Evolutionary conservation across 64 coral and sea anemone genomes (phyloP).

Genomic region (Hydrozoanthus tunicans): DNA sequence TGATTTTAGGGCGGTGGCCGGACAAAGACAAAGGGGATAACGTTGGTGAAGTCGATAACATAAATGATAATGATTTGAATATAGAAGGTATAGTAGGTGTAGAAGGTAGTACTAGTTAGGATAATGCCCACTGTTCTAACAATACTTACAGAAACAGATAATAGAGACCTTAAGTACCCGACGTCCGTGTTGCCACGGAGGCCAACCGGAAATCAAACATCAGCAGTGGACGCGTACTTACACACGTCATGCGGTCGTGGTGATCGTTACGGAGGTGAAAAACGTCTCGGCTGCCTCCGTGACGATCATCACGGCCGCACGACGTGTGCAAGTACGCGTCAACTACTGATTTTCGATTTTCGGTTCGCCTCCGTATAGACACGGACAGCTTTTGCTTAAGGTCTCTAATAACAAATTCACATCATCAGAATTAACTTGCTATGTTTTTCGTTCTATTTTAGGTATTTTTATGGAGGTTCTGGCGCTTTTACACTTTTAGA

Average conservation of each 20-base stretch:
- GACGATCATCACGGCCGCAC: too few relatives aligned
- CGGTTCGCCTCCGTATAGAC: neutral
- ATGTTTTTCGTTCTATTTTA: neutral
- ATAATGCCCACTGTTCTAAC: neutral
- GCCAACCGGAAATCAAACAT: too few relatives aligned
- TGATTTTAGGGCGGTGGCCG: too few relatives aligned
- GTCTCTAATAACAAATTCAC: neutral
- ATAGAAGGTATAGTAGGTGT: neutral
- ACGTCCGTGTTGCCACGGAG: too few relatives aligned
- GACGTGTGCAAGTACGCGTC: too few relatives aligned
- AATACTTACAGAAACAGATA: neutral
- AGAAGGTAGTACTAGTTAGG: neutral
- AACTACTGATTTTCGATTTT: too few relatives aligned
- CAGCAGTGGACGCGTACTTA: too few relatives aligned
- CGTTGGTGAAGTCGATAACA: neutral
- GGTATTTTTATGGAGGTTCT: slow-evolving; percentile 34
- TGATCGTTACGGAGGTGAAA: too few relatives aligned
- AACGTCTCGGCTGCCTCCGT: too few relatives aligned
- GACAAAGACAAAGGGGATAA: neutral
- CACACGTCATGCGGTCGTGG: too few relatives aligned
- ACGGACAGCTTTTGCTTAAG: neutral
- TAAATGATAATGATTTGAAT: neutral
- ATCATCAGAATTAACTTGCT: neutral
- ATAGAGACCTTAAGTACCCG: too few relatives aligned
- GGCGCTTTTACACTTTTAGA: slow-evolving; percentile 39